These are phyloP conservation scores for Lanius collurio DNA, from an alignment of 2,113 vertebrate genomes.

Conservation along the genomic window DNA sequence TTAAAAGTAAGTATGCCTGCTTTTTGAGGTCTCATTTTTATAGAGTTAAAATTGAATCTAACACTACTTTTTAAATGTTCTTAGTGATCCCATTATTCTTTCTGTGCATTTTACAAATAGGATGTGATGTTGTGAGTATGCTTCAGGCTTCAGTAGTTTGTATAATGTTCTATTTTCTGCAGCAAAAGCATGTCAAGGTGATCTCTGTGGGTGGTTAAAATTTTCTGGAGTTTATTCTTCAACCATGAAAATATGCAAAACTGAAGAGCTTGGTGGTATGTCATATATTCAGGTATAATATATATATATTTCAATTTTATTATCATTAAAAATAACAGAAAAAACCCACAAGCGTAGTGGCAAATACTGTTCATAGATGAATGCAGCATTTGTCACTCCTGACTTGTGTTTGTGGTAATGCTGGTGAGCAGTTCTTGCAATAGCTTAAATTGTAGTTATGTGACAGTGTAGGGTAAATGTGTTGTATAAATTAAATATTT, in stretches of 20 bases:
- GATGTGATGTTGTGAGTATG: constrained; percentile 73
- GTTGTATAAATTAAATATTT: background rate
- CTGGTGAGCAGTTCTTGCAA: background rate
- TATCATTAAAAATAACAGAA: background rate
- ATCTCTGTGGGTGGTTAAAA: constrained; percentile 71
- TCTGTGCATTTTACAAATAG: constrained; percentile 65
- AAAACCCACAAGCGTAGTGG: background rate
- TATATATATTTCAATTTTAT: background rate
- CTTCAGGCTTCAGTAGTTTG: constrained; percentile 70
- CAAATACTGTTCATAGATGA: background rate
- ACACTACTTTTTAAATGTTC: constrained; percentile 48
- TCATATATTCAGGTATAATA: background rate
- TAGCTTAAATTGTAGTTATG: background rate
- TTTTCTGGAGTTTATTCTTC: constrained; percentile 66
- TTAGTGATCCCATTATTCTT: constrained; percentile 52
- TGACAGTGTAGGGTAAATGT: background rate
- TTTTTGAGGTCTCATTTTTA: background rate
- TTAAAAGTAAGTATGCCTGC: background rate
- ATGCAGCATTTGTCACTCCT: background rate
- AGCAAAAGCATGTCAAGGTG: constrained; percentile 72
- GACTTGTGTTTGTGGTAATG: background rate
- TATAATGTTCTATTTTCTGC: constrained; percentile 71
- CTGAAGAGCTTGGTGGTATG: constrained; percentile 36
- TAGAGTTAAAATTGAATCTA: constrained; percentile 15
- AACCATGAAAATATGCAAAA: constrained; percentile 66